Evolutionary conservation across 2,113 vertebrate genomes (phyloP).

Genomic region (Gymnorhina tibicen): DNA sequence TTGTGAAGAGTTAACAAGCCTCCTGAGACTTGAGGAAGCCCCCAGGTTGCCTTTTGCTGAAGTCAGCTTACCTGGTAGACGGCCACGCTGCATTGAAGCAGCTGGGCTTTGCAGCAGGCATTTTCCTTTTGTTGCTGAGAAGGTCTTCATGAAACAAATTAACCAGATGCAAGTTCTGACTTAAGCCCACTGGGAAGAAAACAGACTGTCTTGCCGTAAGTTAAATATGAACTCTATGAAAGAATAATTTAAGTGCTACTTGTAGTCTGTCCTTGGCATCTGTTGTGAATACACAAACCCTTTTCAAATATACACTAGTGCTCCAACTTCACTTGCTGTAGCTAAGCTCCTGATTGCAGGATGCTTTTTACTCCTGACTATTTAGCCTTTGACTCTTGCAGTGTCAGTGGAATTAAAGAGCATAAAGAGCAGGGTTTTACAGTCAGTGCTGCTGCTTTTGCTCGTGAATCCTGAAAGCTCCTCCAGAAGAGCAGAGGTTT

Average conservation of each 20-base stretch:
- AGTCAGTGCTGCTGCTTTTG: neutral
- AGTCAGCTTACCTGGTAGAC: neutral
- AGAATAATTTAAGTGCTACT: neutral
- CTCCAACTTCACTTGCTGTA: neutral
- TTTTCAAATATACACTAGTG: neutral
- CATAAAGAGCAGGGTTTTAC: conserved; percentile 10
- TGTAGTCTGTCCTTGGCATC: conserved; percentile 26
- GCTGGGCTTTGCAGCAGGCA: neutral
- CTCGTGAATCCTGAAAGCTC: neutral
- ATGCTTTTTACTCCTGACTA: conserved; percentile 3
- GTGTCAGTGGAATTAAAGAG: conserved; percentile 14
- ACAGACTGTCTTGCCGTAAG: neutral
- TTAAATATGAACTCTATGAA: neutral
- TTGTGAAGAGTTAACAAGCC: neutral
- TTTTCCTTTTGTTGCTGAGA: neutral
- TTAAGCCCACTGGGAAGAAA: neutral
- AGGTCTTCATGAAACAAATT: neutral
- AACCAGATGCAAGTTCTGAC: neutral
- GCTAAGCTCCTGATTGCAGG: neutral
- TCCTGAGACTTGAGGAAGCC: neutral
- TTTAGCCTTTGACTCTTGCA: neutral
- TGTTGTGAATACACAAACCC: neutral
- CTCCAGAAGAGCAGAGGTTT: neutral
- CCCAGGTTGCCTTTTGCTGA: neutral
- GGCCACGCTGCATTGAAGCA: neutral